Evolutionary conservation across 2,888 invertebrate species (phyloP).

Genomic region (Cerceris rybyensis): DNA sequence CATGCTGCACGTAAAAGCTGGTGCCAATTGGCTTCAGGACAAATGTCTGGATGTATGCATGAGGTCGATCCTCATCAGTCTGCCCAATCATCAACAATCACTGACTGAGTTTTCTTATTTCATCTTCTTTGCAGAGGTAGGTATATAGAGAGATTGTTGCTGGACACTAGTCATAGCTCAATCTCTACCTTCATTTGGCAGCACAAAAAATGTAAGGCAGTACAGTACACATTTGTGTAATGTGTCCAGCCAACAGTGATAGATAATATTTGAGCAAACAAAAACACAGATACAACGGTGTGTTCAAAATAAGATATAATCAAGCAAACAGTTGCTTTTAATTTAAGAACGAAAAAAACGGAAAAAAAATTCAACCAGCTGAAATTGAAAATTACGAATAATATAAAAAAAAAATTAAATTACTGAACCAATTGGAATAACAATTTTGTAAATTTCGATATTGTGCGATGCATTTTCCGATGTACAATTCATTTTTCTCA

Average conservation of each 20-base stretch:
- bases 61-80: slow-evolving; percentile 97
- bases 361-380: background rate
- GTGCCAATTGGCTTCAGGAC: slow-evolving; percentile 93
- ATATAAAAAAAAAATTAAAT: slow-evolving; percentile 52
- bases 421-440: slow-evolving; percentile 67
- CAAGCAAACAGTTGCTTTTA: slow-evolving; percentile 5
- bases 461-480: background rate
- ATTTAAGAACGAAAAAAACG: background rate
- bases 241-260: slow-evolving; percentile 57
- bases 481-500: background rate
- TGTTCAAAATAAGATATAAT: slow-evolving; percentile 12
- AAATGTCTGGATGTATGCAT: slow-evolving; percentile 97
- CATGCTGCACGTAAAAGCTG: slow-evolving; percentile 96
- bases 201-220: slow-evolving; percentile 71
- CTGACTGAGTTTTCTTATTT: slow-evolving; percentile 74
- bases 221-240: slow-evolving; percentile 60
- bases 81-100: slow-evolving; percentile 84
- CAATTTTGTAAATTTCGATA: slow-evolving; percentile 20
- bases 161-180: slow-evolving; percentile 69
- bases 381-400: background rate
- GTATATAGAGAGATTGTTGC: slow-evolving; percentile 73
- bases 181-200: slow-evolving; percentile 70
- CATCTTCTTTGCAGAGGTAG: slow-evolving; percentile 70
- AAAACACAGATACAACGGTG: background rate
- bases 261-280: slow-evolving; percentile 31